Evolutionary conservation across 2,888 invertebrate species (phyloP).

Genomic region (Cylloceria caligata): DNA sequence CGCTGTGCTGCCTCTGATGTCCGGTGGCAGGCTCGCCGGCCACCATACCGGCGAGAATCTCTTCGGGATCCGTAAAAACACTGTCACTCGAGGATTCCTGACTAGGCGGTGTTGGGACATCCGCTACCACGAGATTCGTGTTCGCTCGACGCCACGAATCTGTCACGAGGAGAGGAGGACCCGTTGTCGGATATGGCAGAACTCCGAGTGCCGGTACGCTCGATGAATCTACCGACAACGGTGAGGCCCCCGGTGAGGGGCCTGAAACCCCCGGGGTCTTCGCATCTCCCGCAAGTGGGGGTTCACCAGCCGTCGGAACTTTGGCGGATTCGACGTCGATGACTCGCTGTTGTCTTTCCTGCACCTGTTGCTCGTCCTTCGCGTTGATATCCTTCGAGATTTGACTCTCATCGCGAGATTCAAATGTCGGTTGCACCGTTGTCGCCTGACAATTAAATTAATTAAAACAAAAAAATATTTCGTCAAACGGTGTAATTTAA

Average conservation of each 20-base stretch:
- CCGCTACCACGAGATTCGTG: slow-evolving; percentile 76
- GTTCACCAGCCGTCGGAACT: slow-evolving; percentile 46
- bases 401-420: slow-evolving; percentile 43
- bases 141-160: slow-evolving; percentile 84
- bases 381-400: slow-evolving; percentile 15
- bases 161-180: slow-evolving; percentile 81
- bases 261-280: slow-evolving; percentile 30
- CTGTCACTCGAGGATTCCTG: slow-evolving; percentile 89
- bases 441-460: slow-evolving; percentile 27
- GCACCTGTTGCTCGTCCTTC: slow-evolving; percentile 5
- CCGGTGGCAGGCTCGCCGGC: slow-evolving; percentile 79
- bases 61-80: slow-evolving; percentile 90
- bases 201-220: slow-evolving; percentile 68
- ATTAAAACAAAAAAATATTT: too few species aligned
- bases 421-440: slow-evolving; percentile 40
- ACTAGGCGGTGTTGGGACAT: slow-evolving; percentile 84
- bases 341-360: not conserved
- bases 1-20: slow-evolving; percentile 68
- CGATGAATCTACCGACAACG: slow-evolving; percentile 42
- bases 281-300: slow-evolving; percentile 3
- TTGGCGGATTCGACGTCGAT: slow-evolving; percentile 25
- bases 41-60: slow-evolving; percentile 82
- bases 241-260: slow-evolving; percentile 13
- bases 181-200: slow-evolving; percentile 70
- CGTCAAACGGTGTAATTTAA: too few species aligned